A percentile compares a stretch with the other conserved stretches of the same genome.
These are phyloP conservation scores for Eulemur albifrons DNA, from an alignment of 2,797 vertebrate genomes.

Conservation along the genomic window DNA sequence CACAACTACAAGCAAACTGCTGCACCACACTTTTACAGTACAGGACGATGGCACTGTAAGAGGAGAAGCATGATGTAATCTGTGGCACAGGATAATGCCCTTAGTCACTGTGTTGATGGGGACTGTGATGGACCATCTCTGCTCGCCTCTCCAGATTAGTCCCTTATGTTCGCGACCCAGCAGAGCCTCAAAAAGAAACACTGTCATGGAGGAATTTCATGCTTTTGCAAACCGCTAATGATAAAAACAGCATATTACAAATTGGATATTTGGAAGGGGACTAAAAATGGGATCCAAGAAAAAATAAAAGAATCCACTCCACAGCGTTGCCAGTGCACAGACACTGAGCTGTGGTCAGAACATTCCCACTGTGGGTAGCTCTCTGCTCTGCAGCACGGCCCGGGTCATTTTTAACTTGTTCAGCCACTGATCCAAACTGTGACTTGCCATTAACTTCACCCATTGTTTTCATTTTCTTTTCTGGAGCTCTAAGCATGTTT, in stretches of 20 bases:
- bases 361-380: background rate
- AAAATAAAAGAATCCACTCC: background rate
- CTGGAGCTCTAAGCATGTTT: background rate
- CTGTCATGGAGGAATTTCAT: background rate
- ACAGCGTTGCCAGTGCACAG: rapidly evolving
- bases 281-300: background rate
- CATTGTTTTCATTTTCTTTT: background rate
- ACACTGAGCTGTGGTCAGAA: background rate
- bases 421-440: background rate
- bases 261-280: background rate
- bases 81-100: background rate
- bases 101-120: too few species aligned
- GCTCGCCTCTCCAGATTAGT: rapidly evolving
- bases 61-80: background rate
- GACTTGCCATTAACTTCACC: background rate
- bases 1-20: background rate
- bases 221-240: too few species aligned
- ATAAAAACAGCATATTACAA: background rate
- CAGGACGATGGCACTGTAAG: background rate
- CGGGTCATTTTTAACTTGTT: too few species aligned
- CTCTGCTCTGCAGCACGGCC: rapidly evolving
- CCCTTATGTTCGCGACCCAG: background rate
- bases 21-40: background rate
- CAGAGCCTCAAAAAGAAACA: background rate
- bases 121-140: background rate